These are phyloP conservation scores for Quadriops clusia DNA, from an alignment of 2,888 invertebrate species.

Conservation along the genomic window DNA sequence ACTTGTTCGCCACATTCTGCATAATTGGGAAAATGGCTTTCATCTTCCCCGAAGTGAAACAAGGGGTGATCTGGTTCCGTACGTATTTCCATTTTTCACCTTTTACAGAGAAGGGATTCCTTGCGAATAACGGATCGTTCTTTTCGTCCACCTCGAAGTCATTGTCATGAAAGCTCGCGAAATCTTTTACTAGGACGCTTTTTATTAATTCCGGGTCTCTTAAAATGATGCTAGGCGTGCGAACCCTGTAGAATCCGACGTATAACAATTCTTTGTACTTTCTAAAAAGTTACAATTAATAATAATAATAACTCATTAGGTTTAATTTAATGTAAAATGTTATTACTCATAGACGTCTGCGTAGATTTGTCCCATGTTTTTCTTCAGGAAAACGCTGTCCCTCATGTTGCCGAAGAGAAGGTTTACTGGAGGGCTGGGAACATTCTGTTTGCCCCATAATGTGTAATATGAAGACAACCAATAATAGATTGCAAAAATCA, in stretches of 20 bases:
- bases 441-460: constrained; percentile 22
- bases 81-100: constrained; percentile 40
- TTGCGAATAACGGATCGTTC: constrained; percentile 36
- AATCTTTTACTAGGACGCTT: constrained; percentile 28
- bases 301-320: constrained; percentile 6
- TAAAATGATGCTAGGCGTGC: constrained; percentile 26
- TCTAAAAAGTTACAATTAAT: constrained; percentile 10
- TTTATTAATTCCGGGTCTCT: constrained; percentile 30
- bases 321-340: constrained; percentile 3
- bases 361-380: constrained; percentile 21
- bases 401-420: constrained; percentile 24
- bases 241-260: constrained; percentile 29
- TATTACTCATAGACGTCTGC: constrained; percentile 26
- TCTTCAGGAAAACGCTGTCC: constrained; percentile 18
- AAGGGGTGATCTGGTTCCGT: constrained; percentile 38
- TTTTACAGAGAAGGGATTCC: constrained; percentile 38
- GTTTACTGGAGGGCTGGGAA: constrained; percentile 20
- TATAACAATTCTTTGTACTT: constrained; percentile 21
- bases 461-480: constrained; percentile 9
- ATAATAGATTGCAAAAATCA: too few relatives aligned
- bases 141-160: constrained; percentile 31
- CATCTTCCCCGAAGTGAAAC: constrained; percentile 39
- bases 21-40: constrained; percentile 41
- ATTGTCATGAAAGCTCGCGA: constrained; percentile 31
- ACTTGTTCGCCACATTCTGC: constrained; percentile 32